Evolutionary conservation across 1,140 invertebrate species (phyloP), one percentile per base, ranked within the genome.

Genomic region (Reticulitermes speratus): DNA sequence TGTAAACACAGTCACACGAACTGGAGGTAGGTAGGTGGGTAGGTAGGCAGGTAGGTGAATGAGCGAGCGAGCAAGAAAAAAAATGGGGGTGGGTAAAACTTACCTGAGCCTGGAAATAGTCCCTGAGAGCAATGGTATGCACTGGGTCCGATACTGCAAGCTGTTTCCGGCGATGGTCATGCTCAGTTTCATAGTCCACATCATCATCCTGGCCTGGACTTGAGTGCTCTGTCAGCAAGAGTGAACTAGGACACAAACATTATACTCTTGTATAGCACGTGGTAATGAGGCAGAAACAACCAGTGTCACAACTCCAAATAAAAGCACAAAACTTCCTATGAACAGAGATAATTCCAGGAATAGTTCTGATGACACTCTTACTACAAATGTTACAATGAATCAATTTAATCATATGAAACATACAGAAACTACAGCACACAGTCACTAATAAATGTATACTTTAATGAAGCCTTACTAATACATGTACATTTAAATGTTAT

Each of bases 111-210:
- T 95, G 92, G 44, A 96, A 90, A 89, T 94, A 95, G 88, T 94
- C 93, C 89, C 93, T 94, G 44, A 97, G 90, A 30, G 94, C 94
- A 84, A 96, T 93, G 84, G 91, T 94, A 88, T 96, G 94, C 2
- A 97, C 94, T 69, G 95, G 95, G 92, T 97, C 96, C 44, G 91
- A 90, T 14, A 93, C 89, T 45, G 92, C 91, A 44, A 96, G 89
- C 89, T 93, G 92, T 86, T 93, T 93, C 86, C 92, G 92, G 86
- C 95, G 90, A 87, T 93, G 88, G 88, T 93, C 92, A 88, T 93
- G 93, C 88, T 93, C 92, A 7, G 91, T 94, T 88, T 92, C 92
- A 87, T 91, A 92, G 86, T 92, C 91, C 14, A 88, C 88, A 82
- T 87, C 86, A 85, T 91, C 90, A 52, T 91, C 90, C 21, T 90